Evolutionary conservation across 1,140 invertebrate species (phyloP).

Genomic region (Cotesia glomerata): DNA sequence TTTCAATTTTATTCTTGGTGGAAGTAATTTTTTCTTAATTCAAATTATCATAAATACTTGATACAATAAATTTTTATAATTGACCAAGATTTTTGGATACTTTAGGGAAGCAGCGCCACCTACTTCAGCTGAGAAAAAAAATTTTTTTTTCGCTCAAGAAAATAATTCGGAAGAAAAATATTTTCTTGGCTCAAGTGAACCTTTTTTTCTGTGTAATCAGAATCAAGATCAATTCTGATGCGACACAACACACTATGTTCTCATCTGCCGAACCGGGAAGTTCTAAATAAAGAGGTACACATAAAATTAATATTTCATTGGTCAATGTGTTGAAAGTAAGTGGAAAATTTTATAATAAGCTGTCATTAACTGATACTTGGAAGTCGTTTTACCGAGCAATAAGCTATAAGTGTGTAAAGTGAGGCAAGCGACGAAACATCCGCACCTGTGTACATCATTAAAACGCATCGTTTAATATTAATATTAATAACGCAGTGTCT

Average conservation of each 20-base stretch:
- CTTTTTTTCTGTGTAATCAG: too few relatives aligned
- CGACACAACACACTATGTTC: conserved; percentile 35
- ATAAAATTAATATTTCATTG: neutral
- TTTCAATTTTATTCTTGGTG: too few relatives aligned
- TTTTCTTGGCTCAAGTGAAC: too few relatives aligned
- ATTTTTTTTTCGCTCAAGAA: too few relatives aligned
- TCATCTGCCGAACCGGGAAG: conserved; percentile 21
- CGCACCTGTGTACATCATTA: conserved; percentile 43
- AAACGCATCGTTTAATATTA: conserved; percentile 47
- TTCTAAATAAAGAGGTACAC: too few relatives aligned
- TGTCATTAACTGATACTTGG: conserved; percentile 43
- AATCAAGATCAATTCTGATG: conserved; percentile 10
- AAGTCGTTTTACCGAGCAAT: conserved; percentile 23
- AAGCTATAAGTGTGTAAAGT: neutral
- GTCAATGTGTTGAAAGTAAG: conserved; percentile 6
- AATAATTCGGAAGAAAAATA: too few relatives aligned
- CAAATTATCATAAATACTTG: too few relatives aligned
- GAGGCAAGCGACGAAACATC: conserved; percentile 23
- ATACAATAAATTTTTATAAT: too few relatives aligned
- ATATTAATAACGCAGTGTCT: conserved; percentile 37
- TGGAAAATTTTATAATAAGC: conserved; percentile 33
- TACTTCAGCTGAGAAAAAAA: too few relatives aligned
- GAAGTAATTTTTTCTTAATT: too few relatives aligned
- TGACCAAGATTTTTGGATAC: too few relatives aligned
- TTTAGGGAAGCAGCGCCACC: too few relatives aligned